These are phyloP conservation scores for Myotis myotis DNA, from an alignment of 2,797 vertebrate species.

Conservation along the genomic window DNA sequence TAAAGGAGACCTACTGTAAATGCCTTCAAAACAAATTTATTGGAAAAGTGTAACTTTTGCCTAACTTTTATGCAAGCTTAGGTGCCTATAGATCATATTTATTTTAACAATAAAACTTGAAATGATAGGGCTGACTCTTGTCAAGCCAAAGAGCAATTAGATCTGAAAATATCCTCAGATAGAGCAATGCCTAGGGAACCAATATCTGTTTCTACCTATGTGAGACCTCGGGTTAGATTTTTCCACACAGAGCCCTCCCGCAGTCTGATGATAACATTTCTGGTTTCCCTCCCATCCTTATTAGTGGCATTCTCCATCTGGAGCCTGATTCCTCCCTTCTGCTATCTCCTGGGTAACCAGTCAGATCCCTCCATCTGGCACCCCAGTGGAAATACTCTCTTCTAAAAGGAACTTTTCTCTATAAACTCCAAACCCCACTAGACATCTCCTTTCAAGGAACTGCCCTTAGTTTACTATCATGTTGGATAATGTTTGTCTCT, in stretches of 20 bases:
- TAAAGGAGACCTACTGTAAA: background rate
- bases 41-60: background rate
- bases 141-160: background rate
- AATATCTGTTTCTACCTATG: background rate
- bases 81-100: background rate
- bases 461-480: background rate
- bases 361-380: background rate
- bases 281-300: background rate
- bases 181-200: background rate
- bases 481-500: background rate
- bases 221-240: background rate
- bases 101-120: constrained; percentile 6
- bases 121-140: background rate
- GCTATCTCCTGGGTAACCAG: background rate
- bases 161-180: background rate
- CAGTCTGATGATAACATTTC: background rate
- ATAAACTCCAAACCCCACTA: background rate
- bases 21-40: background rate
- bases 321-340: background rate
- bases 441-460: background rate
- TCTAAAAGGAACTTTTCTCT: constrained; percentile 4
- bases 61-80: background rate
- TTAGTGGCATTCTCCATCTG: background rate
- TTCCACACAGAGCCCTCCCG: background rate
- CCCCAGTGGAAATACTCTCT: background rate